phyloP scores from a whole-genome alignment of 2,888 invertebrate genomes.

The Plebejus melissa region DNA sequence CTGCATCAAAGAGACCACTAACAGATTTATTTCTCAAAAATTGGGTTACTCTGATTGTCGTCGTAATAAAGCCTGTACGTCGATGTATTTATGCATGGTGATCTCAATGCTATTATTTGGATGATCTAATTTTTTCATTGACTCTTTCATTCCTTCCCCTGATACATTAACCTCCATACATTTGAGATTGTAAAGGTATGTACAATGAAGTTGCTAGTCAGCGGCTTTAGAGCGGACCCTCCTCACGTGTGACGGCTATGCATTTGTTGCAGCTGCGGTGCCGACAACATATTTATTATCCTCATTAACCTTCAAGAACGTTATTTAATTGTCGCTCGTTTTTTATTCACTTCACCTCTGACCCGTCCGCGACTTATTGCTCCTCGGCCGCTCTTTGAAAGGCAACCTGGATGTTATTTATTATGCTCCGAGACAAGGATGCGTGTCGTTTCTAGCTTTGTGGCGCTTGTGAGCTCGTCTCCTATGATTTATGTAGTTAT shows the following conservation, averaged over 20 bases:
- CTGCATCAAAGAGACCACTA: background rate
- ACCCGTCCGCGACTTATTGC: conserved; percentile 76
- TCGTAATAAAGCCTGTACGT: background rate
- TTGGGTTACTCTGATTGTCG: background rate
- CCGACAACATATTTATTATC: conserved; percentile 79
- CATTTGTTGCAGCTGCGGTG: conserved; percentile 76
- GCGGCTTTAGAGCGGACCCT: conserved; percentile 53
- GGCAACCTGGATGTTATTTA: conserved; percentile 76
- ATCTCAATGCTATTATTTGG: background rate
- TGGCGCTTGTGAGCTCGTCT: conserved; percentile 65
- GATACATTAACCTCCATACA: conserved; percentile 34
- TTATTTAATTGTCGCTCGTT: conserved; percentile 79
- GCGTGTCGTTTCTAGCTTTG: conserved; percentile 72
- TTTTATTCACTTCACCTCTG: conserved; percentile 78
- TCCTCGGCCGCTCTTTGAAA: conserved; percentile 75
- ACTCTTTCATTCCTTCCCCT: background rate
- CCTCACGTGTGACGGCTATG: conserved; percentile 70
- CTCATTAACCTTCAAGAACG: conserved; percentile 80
- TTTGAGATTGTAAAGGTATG: conserved; percentile 33
- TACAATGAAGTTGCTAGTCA: conserved; percentile 69
- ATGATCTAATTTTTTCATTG: background rate
- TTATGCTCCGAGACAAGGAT: conserved; percentile 66
- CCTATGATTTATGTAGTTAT: conserved; percentile 72
- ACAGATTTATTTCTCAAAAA: background rate
- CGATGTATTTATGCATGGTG: background rate